Conservation (phyloP, 2,113 vertebrate species). For the Bucco capensis region DNA sequence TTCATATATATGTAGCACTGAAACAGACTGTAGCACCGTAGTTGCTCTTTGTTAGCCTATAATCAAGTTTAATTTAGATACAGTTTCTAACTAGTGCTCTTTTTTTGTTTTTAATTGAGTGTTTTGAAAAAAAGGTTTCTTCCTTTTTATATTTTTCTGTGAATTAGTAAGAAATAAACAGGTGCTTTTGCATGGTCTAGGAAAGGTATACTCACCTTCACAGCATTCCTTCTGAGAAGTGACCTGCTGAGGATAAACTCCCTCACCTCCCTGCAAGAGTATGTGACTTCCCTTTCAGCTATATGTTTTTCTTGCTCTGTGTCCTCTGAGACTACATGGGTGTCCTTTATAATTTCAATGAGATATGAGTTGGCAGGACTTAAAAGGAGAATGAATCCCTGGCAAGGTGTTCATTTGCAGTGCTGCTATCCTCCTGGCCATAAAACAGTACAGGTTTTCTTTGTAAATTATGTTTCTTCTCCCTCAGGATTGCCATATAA, state of each 20-base stretch:
- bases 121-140: not conserved
- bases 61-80: not conserved
- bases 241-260: accelerated
- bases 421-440: conserved; percentile 30
- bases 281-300: not conserved
- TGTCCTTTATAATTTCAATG: conserved; percentile 40
- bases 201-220: not conserved
- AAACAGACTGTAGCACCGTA: not conserved
- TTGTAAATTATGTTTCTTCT: conserved; percentile 52
- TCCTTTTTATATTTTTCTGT: not conserved
- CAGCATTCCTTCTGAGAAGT: not conserved
- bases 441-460: conserved; percentile 53
- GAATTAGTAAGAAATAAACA: not conserved
- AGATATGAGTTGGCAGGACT: conserved; percentile 33
- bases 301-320: not conserved
- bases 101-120: not conserved
- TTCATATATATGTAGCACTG: not conserved
- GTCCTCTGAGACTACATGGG: not conserved
- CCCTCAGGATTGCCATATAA: conserved; percentile 2
- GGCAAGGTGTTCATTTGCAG: conserved; percentile 55
- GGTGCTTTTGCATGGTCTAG: not conserved
- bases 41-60: not conserved
- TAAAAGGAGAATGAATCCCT: conserved; percentile 56
- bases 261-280: accelerated
- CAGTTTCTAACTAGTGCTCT: not conserved